These are phyloP conservation scores for Miniopterus natalensis DNA, from an alignment of 2,113 vertebrate genomes.

Conservation along the genomic window DNA sequence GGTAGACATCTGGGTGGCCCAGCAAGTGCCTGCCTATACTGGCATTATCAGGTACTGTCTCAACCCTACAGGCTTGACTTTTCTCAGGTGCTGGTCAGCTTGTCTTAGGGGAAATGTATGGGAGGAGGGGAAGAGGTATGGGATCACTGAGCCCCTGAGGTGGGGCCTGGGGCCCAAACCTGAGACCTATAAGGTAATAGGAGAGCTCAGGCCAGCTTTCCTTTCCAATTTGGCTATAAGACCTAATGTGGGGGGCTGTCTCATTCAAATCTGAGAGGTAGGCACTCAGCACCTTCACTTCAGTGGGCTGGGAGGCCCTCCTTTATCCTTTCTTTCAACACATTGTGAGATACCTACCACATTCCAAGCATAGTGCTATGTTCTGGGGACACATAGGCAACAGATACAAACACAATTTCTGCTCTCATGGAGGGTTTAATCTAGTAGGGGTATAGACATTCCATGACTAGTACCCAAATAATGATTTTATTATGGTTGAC, in stretches of 20 bases:
- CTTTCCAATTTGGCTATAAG: neutral
- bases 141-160: neutral
- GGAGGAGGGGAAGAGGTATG: neutral
- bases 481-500: neutral
- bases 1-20: neutral
- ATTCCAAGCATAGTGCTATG: neutral
- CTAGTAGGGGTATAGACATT: neutral
- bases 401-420: neutral
- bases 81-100: neutral
- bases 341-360: neutral
- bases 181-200: neutral
- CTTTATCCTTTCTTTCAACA: neutral
- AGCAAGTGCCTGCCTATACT: neutral
- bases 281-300: neutral
- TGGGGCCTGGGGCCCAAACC: neutral
- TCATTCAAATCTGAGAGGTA: neutral
- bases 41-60: neutral
- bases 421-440: neutral
- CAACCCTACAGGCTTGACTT: neutral
- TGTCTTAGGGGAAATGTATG: neutral
- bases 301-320: neutral
- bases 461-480: neutral
- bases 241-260: neutral
- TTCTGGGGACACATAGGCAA: neutral
- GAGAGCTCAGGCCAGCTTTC: neutral